Evolutionary conservation across 92 coral and sea anemone genomes (phyloP).

Genomic region (Porites cylindrica): DNA sequence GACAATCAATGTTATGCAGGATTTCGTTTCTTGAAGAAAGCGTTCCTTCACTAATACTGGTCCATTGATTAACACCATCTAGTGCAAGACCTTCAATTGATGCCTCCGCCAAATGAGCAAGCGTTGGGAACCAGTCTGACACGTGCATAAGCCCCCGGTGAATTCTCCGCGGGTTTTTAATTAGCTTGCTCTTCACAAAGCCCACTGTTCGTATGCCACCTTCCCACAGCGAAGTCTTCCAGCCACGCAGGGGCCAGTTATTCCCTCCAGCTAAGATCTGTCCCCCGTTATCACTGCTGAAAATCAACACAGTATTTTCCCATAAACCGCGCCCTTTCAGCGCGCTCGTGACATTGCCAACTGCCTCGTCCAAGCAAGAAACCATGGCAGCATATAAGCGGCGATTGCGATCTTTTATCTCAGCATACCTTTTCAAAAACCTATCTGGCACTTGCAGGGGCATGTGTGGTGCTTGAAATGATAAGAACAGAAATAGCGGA

Average conservation of each 20-base stretch:
- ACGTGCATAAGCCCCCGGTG: slow-evolving; percentile 56
- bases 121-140: slow-evolving; percentile 81
- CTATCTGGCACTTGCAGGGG: slow-evolving; percentile 50
- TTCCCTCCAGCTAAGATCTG: slow-evolving; percentile 57
- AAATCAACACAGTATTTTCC: slow-evolving; percentile 63
- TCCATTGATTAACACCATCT: slow-evolving; percentile 74
- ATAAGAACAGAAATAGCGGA: slow-evolving; percentile 44
- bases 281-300: slow-evolving; percentile 81
- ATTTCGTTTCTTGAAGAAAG: slow-evolving; percentile 58
- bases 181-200: slow-evolving; percentile 65
- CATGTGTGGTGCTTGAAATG: slow-evolving; percentile 52
- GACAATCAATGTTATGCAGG: slow-evolving; percentile 50
- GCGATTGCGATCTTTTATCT: slow-evolving; percentile 29
- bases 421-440: slow-evolving; percentile 23
- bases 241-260: slow-evolving; percentile 81
- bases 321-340: slow-evolving; percentile 54
- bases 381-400: slow-evolving; percentile 62
- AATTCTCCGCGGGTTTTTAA: slow-evolving; percentile 50
- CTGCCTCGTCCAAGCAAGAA: slow-evolving; percentile 49
- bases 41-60: slow-evolving; percentile 45
- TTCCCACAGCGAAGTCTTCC: slow-evolving; percentile 80
- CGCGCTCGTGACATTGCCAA: slow-evolving; percentile 40
- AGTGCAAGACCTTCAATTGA: slow-evolving; percentile 50
- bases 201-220: slow-evolving; percentile 75
- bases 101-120: slow-evolving; percentile 58